phyloP scores from a whole-genome alignment of 2,113 vertebrate species.

The Bombycilla garrulus region DNA sequence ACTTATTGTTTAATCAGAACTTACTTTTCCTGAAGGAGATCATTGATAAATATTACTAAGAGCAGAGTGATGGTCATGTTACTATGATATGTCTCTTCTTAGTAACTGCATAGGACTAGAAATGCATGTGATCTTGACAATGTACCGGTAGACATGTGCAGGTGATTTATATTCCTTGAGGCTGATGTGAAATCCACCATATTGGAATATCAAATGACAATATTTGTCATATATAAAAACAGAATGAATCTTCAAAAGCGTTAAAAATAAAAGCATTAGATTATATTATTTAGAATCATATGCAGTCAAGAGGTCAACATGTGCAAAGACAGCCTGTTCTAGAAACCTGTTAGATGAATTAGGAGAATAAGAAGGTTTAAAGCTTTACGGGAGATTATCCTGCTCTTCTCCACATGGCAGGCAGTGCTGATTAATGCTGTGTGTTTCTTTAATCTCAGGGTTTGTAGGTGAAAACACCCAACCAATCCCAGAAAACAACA shows the following conservation, averaged over 20 bases:
- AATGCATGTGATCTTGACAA: neutral
- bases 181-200: neutral
- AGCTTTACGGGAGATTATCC: slow-evolving; percentile 62
- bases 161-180: neutral
- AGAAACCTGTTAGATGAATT: slow-evolving; percentile 69
- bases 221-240: neutral
- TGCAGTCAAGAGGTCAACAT: slow-evolving; percentile 37
- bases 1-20: neutral
- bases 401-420: slow-evolving; percentile 38
- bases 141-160: neutral
- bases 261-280: neutral
- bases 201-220: neutral
- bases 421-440: slow-evolving; percentile 43
- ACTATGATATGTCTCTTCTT: neutral
- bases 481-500: slow-evolving; percentile 89
- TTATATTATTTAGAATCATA: neutral
- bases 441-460: slow-evolving; percentile 75
- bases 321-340: slow-evolving; percentile 60
- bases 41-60: neutral
- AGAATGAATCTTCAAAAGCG: neutral
- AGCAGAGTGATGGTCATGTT: neutral
- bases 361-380: slow-evolving; percentile 69
- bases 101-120: neutral
- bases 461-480: slow-evolving; percentile 86
- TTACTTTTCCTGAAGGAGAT: neutral